Conservation (phyloP, 23 tunicate genomes). For the Halocynthia roretzi region DNA sequence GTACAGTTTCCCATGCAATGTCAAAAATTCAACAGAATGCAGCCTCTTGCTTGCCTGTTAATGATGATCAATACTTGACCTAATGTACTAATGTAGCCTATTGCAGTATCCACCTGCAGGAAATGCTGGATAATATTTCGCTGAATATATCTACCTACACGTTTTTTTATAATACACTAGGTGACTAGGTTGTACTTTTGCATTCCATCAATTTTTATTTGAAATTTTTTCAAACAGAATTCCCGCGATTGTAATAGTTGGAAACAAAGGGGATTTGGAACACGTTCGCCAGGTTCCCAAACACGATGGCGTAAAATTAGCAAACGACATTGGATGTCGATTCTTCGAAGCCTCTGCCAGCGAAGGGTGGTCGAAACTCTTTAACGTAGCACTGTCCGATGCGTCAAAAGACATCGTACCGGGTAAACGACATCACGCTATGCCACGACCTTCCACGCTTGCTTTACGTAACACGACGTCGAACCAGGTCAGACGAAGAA, state of each 20-base stretch:
- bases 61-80: no score
- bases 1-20: no score
- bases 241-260: conserved; percentile 76
- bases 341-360: conserved; percentile 83
- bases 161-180: background rate
- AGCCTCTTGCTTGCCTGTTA: no score
- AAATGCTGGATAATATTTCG: no score
- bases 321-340: conserved; percentile 52
- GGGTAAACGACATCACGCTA: conserved; percentile 10
- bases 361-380: conserved; percentile 84
- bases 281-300: conserved; percentile 40
- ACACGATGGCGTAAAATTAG: conserved; percentile 58
- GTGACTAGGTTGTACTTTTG: background rate
- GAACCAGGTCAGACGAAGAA: background rate
- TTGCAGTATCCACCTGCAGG: no score
- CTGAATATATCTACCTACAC: no score
- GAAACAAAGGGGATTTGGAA: conserved; percentile 88
- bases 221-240: conserved; percentile 23
- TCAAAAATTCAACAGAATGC: no score
- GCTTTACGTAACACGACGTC: conserved; percentile 21
- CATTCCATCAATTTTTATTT: background rate
- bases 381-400: conserved; percentile 1
- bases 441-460: conserved; percentile 16
- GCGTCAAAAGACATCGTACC: background rate
- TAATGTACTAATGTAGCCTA: no score